Evolutionary conservation across 2,888 invertebrate genomes (phyloP), one percentile per base, ranked within the genome.

Genomic region (Erebia ligea): DNA sequence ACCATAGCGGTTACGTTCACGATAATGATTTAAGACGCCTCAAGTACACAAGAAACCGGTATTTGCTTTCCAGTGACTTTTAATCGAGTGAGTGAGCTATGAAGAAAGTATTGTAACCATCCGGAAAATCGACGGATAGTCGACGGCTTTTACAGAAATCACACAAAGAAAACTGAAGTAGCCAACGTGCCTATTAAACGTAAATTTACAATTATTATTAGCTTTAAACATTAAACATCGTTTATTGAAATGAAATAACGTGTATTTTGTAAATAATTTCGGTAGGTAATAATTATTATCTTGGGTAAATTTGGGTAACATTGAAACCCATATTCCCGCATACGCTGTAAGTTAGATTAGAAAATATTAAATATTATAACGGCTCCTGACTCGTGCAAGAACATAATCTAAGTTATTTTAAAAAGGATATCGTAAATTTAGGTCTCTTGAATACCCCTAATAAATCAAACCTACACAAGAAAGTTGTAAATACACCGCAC

Each of bases 1-100:
- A 67, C 42, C 19, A 21, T 59, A 73, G 64, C 70, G 67, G 72
- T 68, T 72, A 69, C 68, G 48, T 56, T 13, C 56, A 57, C 78
- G 78, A 82, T 86, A 85, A 87, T 86, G 82, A 87, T 82, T 85
- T 78, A 81, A 82, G 86, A 84, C 82, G 82, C 79, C 80, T 78
- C 76, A 73, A 74, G 73, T 78, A 79, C 78, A 77, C 75, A 76
- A 76, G 76, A 79, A 84, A 86, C 85, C 81, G 80, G 86, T 84
- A 81, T 58, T 62, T 48, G 58, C n/a, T 52, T 40, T 40, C 40
- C n/a, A 61, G 52, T n/a, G 19, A 50, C 50, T 34, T 45, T 45
- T 58, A 45, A 17, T 59, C 52, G 1, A 25, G 17, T 13, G 6
- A 48, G 34, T 19, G 50, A 10, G 58, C n/a, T 40, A 58, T 19